A percentile compares a stretch with the other conserved stretches of the same genome.
Conservation (phyloP, 2,797 vertebrate genomes). For the Synaphobranchus kaupii region DNA sequence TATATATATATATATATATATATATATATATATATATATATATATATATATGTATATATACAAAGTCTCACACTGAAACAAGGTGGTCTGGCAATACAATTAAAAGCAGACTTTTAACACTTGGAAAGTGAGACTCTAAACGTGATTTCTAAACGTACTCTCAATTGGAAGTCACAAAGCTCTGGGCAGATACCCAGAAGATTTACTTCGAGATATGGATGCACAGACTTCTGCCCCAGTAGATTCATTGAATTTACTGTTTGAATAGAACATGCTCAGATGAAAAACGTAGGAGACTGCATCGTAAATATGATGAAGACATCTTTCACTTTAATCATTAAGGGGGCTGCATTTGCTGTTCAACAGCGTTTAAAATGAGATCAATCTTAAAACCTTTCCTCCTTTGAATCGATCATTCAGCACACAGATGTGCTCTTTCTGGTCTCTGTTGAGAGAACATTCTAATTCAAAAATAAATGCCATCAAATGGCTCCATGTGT, state of each 20-base stretch:
- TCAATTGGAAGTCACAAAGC: not conserved
- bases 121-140: conserved; percentile 1
- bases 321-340: conserved; percentile 2
- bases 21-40: too few species aligned
- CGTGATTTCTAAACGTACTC: not conserved
- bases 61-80: too few species aligned
- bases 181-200: not conserved
- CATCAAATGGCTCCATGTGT: conserved; percentile 24
- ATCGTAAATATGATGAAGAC: conserved; percentile 10
- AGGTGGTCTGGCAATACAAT: not conserved
- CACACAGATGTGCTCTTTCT: conserved; percentile 26
- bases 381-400: conserved; percentile 12
- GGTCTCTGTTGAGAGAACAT: conserved; percentile 7
- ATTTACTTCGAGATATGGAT: not conserved
- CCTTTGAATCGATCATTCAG: conserved; percentile 18
- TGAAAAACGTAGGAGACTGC: conserved; percentile 14
- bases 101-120: conserved; percentile 2
- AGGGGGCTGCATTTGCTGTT: not conserved
- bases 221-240: not conserved
- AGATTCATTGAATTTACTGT: not conserved
- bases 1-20: too few species aligned
- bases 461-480: conserved; percentile 1
- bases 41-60: too few species aligned
- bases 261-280: conserved; percentile 7
- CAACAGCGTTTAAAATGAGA: not conserved